A percentile compares a stretch with the other conserved stretches of the same genome.
Evolutionary conservation across 1,140 invertebrate genomes (phyloP).

Genomic region (Trichonephila clavata): DNA sequence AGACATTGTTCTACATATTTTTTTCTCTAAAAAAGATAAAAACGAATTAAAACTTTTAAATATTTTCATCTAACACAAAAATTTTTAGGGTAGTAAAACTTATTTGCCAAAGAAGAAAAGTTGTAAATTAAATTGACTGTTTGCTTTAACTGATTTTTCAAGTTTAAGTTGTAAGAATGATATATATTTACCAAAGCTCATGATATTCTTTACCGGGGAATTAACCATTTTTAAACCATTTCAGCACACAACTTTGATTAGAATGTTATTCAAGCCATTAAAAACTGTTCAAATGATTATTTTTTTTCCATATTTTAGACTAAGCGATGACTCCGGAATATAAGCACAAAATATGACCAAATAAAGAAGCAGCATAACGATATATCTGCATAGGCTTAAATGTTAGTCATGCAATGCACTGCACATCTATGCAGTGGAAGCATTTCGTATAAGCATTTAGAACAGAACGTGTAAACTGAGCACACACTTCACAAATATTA

Average conservation of each 20-base stretch:
- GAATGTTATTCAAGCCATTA: slow-evolving; percentile 14
- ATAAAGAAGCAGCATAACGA: background rate
- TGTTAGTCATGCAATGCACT: background rate
- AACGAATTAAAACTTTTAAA: too few species aligned
- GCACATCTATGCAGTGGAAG: background rate
- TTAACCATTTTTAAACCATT: background rate
- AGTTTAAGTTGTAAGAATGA: background rate
- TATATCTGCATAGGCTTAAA: slow-evolving; percentile 26
- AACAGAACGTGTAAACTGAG: slow-evolving; percentile 24
- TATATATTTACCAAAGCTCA: slow-evolving; percentile 23
- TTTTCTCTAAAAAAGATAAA: too few species aligned
- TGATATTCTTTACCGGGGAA: background rate
- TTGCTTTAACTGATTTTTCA: too few species aligned
- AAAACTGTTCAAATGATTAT: background rate
- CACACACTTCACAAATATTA: slow-evolving; percentile 48
- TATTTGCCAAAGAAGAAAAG: too few species aligned
- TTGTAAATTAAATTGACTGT: too few species aligned
- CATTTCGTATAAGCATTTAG: slow-evolving; percentile 29
- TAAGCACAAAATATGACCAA: slow-evolving; percentile 38
- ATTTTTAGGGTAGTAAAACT: too few species aligned
- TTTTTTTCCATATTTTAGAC: background rate
- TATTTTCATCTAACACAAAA: too few species aligned
- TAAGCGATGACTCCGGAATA: background rate
- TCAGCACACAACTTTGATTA: slow-evolving; percentile 39
- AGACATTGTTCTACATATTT: too few species aligned